Evolutionary conservation across 2,797 vertebrate species (phyloP).

Genomic region (Odontamblyopus lacepedii): DNA sequence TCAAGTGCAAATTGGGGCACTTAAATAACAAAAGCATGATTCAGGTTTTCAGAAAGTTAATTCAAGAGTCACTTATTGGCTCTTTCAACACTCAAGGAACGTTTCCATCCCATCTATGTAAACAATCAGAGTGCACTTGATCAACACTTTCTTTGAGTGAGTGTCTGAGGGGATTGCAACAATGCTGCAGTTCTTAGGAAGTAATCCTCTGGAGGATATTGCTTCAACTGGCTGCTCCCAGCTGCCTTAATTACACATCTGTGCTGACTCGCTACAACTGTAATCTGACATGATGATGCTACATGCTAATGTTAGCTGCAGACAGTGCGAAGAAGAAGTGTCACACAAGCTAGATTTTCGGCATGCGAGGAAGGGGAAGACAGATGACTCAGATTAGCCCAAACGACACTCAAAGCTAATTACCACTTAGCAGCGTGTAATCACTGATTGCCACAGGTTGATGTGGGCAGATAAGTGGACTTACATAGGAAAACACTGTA

Average conservation of each 20-base stretch:
- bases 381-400: constrained; percentile 36
- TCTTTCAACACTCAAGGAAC: not conserved
- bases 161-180: constrained; percentile 37
- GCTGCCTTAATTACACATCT: constrained; percentile 73
- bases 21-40: constrained; percentile 7
- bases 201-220: constrained; percentile 70
- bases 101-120: constrained; percentile 21
- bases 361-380: constrained; percentile 6
- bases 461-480: constrained; percentile 16
- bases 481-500: not conserved
- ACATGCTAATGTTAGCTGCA: constrained; percentile 49
- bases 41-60: constrained; percentile 18
- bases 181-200: constrained; percentile 52
- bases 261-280: constrained; percentile 63
- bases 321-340: constrained; percentile 1
- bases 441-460: constrained; percentile 42
- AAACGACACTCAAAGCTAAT: constrained; percentile 45
- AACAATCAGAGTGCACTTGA: constrained; percentile 29
- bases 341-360: constrained; percentile 16
- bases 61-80: constrained; percentile 5
- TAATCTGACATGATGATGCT: constrained; percentile 66
- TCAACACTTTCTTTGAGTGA: constrained; percentile 34
- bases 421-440: constrained; percentile 48
- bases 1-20: constrained; percentile 17
- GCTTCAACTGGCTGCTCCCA: constrained; percentile 58